These are phyloP conservation scores for Scomber scombrus DNA, from an alignment of 2,113 vertebrate species.

Conservation along the genomic window DNA sequence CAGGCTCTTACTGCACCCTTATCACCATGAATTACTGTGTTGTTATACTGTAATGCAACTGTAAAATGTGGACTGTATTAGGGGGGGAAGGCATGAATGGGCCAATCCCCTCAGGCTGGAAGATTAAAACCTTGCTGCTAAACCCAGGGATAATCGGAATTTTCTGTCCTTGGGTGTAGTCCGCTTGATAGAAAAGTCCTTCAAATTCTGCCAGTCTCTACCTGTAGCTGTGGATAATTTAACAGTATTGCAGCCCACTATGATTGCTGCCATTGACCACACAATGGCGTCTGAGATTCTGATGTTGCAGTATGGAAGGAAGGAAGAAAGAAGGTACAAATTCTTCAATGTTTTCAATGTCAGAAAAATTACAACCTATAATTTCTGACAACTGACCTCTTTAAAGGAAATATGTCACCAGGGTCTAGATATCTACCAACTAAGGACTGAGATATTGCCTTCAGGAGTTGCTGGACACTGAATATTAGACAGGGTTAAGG, in stretches of 20 bases:
- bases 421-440: not conserved
- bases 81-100: constrained; percentile 41
- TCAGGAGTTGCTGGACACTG: not conserved
- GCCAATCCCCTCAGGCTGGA: constrained; percentile 29
- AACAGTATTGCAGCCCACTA: constrained; percentile 11
- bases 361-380: too few species aligned
- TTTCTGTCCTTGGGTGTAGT: constrained; percentile 60
- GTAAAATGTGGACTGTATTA: constrained; percentile 53
- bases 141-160: constrained; percentile 64
- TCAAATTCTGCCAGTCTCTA: constrained; percentile 62
- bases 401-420: too few species aligned
- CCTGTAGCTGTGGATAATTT: constrained; percentile 60
- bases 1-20: constrained; percentile 45
- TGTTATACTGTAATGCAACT: constrained; percentile 58
- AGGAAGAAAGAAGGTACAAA: not conserved
- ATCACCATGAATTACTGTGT: constrained; percentile 63
- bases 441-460: not conserved
- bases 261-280: constrained; percentile 20
- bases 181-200: constrained; percentile 64
- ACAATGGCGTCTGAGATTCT: not conserved
- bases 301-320: not conserved
- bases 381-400: too few species aligned
- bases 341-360: not conserved
- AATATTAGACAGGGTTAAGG: not conserved
- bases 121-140: constrained; percentile 65